These are phyloP conservation scores for Nesometra sesokonis DNA, from an alignment of 35 echinoderm and acorn worm genomes.

Conservation along the genomic window DNA sequence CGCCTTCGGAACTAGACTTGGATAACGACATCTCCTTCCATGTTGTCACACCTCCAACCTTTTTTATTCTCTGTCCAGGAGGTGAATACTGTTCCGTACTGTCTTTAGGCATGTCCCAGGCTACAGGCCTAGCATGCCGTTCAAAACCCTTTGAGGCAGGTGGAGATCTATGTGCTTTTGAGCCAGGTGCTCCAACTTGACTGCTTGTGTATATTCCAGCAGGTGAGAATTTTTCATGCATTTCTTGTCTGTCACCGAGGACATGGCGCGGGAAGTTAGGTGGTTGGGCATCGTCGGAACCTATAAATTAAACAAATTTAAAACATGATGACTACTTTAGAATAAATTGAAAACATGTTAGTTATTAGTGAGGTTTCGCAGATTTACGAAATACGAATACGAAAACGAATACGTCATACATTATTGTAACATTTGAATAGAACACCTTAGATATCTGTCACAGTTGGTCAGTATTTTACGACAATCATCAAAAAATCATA, in stretches of 20 bases:
- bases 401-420: too few species aligned
- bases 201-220: background rate
- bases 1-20: background rate
- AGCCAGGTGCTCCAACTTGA: background rate
- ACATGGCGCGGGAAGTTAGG: conserved; percentile 54
- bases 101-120: background rate
- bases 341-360: too few species aligned
- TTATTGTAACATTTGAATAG: too few species aligned
- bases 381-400: too few species aligned
- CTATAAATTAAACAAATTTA: conserved; percentile 13
- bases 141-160: background rate
- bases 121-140: background rate
- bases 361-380: too few species aligned
- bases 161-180: background rate
- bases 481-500: too few species aligned
- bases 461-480: too few species aligned
- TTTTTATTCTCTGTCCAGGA: background rate
- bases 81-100: background rate
- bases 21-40: background rate
- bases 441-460: too few species aligned
- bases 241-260: conserved; percentile 22
- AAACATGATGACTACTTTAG: background rate
- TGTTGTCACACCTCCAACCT: background rate
- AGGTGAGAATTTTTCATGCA: background rate
- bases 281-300: conserved; percentile 85